Percentiles rank a stretch among this genome's conserved stretches.
phyloP scores from a whole-genome alignment of 2,888 invertebrate species.

The Acronicta leporina region DNA sequence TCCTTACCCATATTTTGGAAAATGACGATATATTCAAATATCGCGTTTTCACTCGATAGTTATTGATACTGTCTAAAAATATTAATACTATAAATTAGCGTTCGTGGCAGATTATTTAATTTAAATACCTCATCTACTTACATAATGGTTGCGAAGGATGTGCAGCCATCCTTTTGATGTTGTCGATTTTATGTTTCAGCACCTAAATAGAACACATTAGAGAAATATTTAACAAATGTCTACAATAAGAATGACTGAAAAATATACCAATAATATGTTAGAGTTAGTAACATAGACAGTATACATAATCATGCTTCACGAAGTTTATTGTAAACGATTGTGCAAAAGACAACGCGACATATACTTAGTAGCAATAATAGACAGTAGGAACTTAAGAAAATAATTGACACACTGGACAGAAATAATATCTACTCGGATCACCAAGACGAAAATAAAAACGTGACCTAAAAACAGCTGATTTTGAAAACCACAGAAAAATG shows the following conservation, averaged over 20 bases:
- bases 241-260: background rate
- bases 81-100: too few species aligned
- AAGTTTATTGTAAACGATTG: constrained; percentile 57
- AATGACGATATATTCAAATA: too few species aligned
- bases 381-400: constrained; percentile 61
- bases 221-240: constrained; percentile 33
- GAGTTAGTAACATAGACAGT: constrained; percentile 58
- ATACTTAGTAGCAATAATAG: constrained; percentile 63
- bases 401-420: constrained; percentile 57
- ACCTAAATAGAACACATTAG: constrained; percentile 90
- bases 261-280: constrained; percentile 42
- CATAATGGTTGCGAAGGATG: constrained; percentile 98
- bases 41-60: too few species aligned
- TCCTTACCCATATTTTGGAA: too few species aligned
- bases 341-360: constrained; percentile 64
- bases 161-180: constrained; percentile 97
- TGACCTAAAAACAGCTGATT: constrained; percentile 54
- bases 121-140: constrained; percentile 88
- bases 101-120: constrained; percentile 9
- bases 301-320: constrained; percentile 69
- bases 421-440: constrained; percentile 50
- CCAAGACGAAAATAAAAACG: constrained; percentile 56
- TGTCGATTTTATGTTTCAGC: constrained; percentile 97
- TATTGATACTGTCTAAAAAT: too few species aligned
- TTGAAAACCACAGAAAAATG: constrained; percentile 56